A percentile compares a stretch with the other conserved stretches of the same genome.
Evolutionary conservation across 2,888 invertebrate genomes (phyloP).

Genomic region (Rambutsinella grinnellia): DNA sequence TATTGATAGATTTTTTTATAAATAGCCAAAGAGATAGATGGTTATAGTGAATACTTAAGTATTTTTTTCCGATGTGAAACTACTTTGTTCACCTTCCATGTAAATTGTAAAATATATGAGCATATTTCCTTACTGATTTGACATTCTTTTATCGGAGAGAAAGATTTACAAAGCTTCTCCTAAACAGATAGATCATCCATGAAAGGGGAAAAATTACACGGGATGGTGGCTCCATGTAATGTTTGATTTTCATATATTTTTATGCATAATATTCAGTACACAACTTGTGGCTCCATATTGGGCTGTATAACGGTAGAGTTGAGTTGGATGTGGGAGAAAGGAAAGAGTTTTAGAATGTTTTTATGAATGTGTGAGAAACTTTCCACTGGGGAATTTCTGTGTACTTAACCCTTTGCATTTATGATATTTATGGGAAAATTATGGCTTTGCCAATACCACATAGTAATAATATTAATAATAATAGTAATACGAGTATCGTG

Average conservation of each 20-base stretch:
- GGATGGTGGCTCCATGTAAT: slow-evolving; percentile 31
- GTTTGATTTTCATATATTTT: not conserved
- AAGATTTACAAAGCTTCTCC: slow-evolving; percentile 28
- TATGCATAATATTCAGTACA: not conserved
- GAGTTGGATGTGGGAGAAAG: not conserved
- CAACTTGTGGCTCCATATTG: not conserved
- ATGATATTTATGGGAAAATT: slow-evolving; percentile 46
- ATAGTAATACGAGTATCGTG: not conserved
- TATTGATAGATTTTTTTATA: no score
- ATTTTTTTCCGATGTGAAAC: no score
- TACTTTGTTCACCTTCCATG: no score
- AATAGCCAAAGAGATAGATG: no score
- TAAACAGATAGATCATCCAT: slow-evolving; percentile 48
- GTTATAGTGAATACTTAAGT: no score
- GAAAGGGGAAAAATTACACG: slow-evolving; percentile 21
- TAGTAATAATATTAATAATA: slow-evolving; percentile 42
- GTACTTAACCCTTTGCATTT: slow-evolving; percentile 34
- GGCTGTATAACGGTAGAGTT: not conserved
- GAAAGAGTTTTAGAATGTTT: slow-evolving; percentile 10
- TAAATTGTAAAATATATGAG: not conserved
- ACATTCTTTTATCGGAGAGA: slow-evolving; percentile 17
- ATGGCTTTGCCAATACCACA: slow-evolving; percentile 45
- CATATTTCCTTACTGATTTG: slow-evolving; percentile 26
- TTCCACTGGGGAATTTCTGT: slow-evolving; percentile 38
- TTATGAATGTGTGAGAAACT: slow-evolving; percentile 48